phyloP scores from a whole-genome alignment of 2,113 vertebrate species.

The Aleadryas rufinucha region DNA sequence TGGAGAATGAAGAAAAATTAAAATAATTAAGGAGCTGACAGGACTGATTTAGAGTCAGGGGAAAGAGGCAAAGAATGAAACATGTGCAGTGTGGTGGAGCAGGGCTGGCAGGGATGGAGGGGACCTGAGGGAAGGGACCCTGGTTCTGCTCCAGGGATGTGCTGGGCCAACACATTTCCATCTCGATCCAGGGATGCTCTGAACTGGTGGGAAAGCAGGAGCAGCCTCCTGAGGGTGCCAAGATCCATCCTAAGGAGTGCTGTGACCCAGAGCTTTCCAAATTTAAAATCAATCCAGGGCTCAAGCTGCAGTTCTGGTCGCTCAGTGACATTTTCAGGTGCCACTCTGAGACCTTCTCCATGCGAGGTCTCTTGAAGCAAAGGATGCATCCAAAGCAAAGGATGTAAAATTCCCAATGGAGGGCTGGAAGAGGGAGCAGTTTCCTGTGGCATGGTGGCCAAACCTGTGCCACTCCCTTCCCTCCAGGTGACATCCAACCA shows the following conservation, averaged over 20 bases:
- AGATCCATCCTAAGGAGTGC: not conserved
- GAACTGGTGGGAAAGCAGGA: not conserved
- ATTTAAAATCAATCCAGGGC: not conserved
- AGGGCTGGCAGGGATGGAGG: not conserved
- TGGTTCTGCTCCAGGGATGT: not conserved
- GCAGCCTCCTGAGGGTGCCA: not conserved
- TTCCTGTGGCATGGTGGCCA: not conserved
- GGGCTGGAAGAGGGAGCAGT: not conserved
- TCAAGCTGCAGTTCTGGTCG: not conserved
- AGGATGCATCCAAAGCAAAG: not conserved
- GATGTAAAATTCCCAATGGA: not conserved
- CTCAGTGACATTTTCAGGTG: not conserved
- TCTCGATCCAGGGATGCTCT: not conserved
- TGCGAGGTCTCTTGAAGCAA: not conserved
- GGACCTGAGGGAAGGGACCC: not conserved
- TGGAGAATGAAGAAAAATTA: constrained; percentile 45
- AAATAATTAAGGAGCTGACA: constrained; percentile 51
- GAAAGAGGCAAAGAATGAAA: not conserved
- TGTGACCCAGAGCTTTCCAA: not conserved
- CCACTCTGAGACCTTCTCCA: fast-evolving
- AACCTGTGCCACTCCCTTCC: not conserved
- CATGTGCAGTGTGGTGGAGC: not conserved
- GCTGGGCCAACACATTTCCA: not conserved
- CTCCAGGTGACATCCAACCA: not conserved
- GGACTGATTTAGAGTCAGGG: constrained; percentile 13